Conservation (phyloP, 1,140 invertebrate genomes). For the Pollicipes pollicipes region DNA sequence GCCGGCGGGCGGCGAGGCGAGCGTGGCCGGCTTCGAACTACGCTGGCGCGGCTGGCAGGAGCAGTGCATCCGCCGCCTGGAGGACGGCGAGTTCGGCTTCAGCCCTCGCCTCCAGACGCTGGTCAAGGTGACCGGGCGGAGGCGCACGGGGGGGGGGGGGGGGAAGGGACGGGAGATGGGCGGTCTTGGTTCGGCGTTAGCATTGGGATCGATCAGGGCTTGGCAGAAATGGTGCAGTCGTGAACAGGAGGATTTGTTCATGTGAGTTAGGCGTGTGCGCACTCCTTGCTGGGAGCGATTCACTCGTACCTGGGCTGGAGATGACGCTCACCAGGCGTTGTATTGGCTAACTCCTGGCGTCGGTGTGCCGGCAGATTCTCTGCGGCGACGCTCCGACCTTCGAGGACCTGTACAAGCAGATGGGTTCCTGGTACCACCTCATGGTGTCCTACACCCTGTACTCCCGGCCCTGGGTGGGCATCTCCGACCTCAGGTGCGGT, state of each 20-base stretch:
- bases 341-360: no score
- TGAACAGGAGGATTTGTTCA: no score
- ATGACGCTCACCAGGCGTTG: no score
- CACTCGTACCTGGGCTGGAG: no score
- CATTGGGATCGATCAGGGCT: no score
- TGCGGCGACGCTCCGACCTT: constrained; percentile 51
- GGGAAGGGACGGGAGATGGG: no score
- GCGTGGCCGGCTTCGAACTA: constrained; percentile 63
- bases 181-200: no score
- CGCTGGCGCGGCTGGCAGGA: constrained; percentile 74
- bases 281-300: no score
- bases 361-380: constrained; percentile 38
- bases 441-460: constrained; percentile 67
- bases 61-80: constrained; percentile 51
- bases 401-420: constrained; percentile 41
- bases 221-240: no score
- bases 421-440: constrained; percentile 74
- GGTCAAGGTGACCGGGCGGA: constrained; percentile 40
- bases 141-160: no score
- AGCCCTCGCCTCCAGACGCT: constrained; percentile 53
- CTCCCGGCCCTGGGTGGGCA: constrained; percentile 55
- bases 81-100: constrained; percentile 44
- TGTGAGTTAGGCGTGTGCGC: no score
- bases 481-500: constrained; percentile 43
- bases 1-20: constrained; percentile 44